Evolutionary conservation across 2,888 invertebrate genomes (phyloP).

Genomic region (Merodon equestris): DNA sequence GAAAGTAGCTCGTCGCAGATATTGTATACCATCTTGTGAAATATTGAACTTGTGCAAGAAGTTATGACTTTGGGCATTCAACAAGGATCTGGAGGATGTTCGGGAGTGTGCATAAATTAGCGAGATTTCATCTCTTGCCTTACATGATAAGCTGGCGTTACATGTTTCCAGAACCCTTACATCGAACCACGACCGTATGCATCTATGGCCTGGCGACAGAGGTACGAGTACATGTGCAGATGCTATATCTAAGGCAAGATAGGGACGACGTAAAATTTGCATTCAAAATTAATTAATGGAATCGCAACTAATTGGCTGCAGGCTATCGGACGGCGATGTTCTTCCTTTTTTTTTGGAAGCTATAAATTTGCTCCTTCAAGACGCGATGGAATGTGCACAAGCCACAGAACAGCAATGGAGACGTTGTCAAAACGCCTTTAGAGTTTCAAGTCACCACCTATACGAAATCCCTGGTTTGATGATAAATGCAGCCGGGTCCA

Average conservation of each 20-base stretch:
- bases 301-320: constrained; percentile 10
- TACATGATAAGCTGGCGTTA: constrained; percentile 46
- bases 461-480: no score
- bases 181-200: constrained; percentile 1
- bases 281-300: constrained; percentile 10
- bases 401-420: no score
- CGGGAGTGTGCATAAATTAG: constrained; percentile 48
- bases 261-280: constrained; percentile 6
- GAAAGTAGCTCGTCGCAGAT: constrained; percentile 5
- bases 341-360: no score
- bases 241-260: no score
- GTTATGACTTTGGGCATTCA: constrained; percentile 63
- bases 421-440: no score
- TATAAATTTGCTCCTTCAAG: no score
- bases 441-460: no score
- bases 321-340: no score
- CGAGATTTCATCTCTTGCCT: constrained; percentile 51
- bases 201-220: constrained; percentile 5
- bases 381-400: no score
- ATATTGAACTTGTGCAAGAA: constrained; percentile 58
- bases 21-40: constrained; percentile 28
- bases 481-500: no score
- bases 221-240: not conserved
- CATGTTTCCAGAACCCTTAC: constrained; percentile 8
- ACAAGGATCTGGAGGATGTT: constrained; percentile 28